Base-by-base conservation (phyloP, 2,113 vertebrate species). In the Lophura nycthemera region DNA sequence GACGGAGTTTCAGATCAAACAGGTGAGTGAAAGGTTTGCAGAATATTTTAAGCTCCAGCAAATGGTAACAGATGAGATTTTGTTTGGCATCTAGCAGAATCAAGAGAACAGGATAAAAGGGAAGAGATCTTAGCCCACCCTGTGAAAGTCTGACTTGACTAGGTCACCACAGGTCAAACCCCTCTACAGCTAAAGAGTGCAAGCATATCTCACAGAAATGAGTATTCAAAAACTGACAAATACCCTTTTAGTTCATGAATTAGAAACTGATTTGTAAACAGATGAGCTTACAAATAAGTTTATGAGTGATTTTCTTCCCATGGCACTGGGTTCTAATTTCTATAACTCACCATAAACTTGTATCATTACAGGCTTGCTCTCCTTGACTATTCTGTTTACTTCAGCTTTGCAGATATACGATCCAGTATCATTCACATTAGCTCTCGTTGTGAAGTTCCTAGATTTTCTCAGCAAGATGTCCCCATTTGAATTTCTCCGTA, bases 291-390 rank as follows among this genome's bases (percentile, higher is more conserved):
- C 56, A 80, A 52, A 40, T 10, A 72, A 79, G 10, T 21, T 65
- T 50, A 64, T 3, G 3, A 30, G 10, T 63, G 24, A 71, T 48
- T n/a, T 36, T 22, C 3, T 0, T 4, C 12, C 10, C 1, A 40
- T 32, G 6, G n/a, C 13, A 34, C 1, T 60, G 40, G 52, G 27
- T 50, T 66, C 43, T 54, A 86, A 70, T 75, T 32, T 71, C 13
- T 42, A 81, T 90, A 79, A 97, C 97, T 96, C 93, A 97, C 97
- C 97, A 67, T 97, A 96, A 88, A 97, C 88, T 43, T 36, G 85
- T 75, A 97, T 69, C 27, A 11, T 40, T 56, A 96, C 52, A 69
- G 86, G 71, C 52, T 93, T 89, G 89, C 97, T 97, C 47, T 87
- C 81, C 74, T 97, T 97, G 64, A 90, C 72, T 89, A 97, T 97